Conservation (phyloP, 2,797 vertebrate species). For the Premnoplex brunnescens region DNA sequence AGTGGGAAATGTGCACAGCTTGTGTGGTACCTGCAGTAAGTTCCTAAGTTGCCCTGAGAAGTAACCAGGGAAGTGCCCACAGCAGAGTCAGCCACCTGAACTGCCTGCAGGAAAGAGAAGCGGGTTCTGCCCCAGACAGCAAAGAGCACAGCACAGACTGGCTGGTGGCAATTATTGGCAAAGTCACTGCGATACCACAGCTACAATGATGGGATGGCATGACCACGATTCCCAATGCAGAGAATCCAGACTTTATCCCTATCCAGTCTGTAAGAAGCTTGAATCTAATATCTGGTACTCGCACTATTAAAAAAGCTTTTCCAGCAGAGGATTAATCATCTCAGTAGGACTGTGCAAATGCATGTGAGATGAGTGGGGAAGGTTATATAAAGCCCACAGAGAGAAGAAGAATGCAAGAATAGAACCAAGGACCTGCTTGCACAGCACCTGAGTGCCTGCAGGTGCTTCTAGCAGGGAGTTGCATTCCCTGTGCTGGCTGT, state of each 20-base stretch:
- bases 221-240: not conserved
- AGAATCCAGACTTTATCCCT: not conserved
- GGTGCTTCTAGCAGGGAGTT: slow-evolving; percentile 2
- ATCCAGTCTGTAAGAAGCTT: not conserved
- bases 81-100: not conserved
- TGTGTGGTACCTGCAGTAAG: not conserved
- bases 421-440: not conserved
- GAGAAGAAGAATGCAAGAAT: not conserved
- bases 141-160: not conserved
- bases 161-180: not conserved
- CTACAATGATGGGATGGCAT: not conserved
- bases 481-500: not conserved
- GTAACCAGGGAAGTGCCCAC: not conserved
- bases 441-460: slow-evolving; percentile 1
- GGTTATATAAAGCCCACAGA: slow-evolving; percentile 15
- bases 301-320: not conserved
- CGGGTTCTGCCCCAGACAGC: not conserved
- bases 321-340: not conserved
- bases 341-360: not conserved
- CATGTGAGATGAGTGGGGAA: not conserved
- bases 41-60: not conserved
- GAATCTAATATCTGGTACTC: not conserved
- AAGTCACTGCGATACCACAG: not conserved
- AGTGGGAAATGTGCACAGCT: not conserved
- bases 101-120: not conserved